These are phyloP conservation scores for Takifugu rubripes DNA, from an alignment of 2,797 vertebrate species.

Conservation along the genomic window DNA sequence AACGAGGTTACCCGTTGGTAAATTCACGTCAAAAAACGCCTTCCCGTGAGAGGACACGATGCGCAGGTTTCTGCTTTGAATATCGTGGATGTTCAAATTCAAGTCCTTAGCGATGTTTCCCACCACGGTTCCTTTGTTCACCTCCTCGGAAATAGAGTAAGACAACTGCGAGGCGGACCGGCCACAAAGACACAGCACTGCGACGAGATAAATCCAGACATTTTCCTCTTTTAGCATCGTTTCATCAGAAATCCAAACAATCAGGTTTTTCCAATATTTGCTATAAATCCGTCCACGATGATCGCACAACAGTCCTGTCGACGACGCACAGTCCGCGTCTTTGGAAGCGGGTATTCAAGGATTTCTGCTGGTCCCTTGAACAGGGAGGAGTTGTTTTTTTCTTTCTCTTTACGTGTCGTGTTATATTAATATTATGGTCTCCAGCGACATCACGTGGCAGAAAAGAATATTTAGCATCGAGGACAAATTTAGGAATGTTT, in stretches of 20 bases:
- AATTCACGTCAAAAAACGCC: constrained; percentile 44
- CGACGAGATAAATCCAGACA: constrained; percentile 19
- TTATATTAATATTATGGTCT: constrained; percentile 40
- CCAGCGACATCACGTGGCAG: constrained; percentile 57
- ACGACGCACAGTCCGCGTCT: constrained; percentile 2
- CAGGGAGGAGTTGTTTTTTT: constrained; percentile 31
- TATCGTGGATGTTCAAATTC: constrained; percentile 25
- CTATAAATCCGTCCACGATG: neutral
- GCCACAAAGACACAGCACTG: neutral
- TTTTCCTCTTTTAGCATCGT: neutral
- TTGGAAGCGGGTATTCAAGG: neutral
- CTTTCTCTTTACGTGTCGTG: neutral
- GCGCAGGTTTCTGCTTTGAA: constrained; percentile 40
- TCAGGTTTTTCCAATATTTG: neutral
- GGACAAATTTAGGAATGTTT: neutral
- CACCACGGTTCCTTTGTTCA: constrained; percentile 64
- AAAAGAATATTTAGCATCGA: neutral
- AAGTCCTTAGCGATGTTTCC: constrained; percentile 66
- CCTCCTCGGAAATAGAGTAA: constrained; percentile 50
- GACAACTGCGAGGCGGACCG: neutral
- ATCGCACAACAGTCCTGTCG: neutral
- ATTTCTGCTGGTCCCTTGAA: neutral
- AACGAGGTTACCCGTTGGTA: constrained; percentile 15
- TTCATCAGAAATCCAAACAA: neutral
- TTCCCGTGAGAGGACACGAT: constrained; percentile 53